Base-by-base conservation (phyloP, 2,797 vertebrate genomes). In the Kryptopterus vitreolus region DNA sequence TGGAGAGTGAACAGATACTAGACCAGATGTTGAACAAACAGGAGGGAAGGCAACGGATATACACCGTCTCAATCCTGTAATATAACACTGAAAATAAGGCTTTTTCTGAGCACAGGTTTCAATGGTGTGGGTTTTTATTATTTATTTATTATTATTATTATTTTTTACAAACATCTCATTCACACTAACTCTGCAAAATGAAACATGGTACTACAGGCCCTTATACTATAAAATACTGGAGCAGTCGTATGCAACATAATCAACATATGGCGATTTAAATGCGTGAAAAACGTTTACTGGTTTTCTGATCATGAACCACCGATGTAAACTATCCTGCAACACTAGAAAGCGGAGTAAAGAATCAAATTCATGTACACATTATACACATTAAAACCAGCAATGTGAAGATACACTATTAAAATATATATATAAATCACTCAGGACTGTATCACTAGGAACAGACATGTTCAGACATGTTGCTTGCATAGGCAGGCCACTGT, bases 111-210 rank as follows among this genome's bases (percentile, higher is more conserved):
- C 65, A 55, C 15, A 72, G 35, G 66, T 66, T 65, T 73, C 57
- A 52, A 70, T 16, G 50, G 46, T 43, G 29, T 48, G 69, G 63
- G 57, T 82, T 43, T n/a, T n/a, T n/a, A n/a, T n/a, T n/a, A n/a
- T n/a, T n/a, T n/a, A n/a, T n/a, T n/a, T n/a, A n/a, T n/a, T n/a
- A n/a, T n/a, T n/a, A n/a, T n/a, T n/a, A n/a, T n/a, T n/a, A n/a
- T n/a, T n/a, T n/a, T 81, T 80, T 76, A 85, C 38, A 69, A n/a
- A 81, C 78, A 81, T 74, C 15, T 10, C 65, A 65, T 61, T 70
- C 38, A 8, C 46, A 53, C 43, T 3, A 26, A 58, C 68, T 6
- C 29, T 55, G 29, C 50, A 53, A 22, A 24, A 18, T 24, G 38
- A 20, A 61, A 65, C 66, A 50, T 8, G 16, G 65, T 26, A 68